Base-by-base conservation (phyloP, 2,113 vertebrate genomes). In the Cryptoleucopteryx plumbea region DNA sequence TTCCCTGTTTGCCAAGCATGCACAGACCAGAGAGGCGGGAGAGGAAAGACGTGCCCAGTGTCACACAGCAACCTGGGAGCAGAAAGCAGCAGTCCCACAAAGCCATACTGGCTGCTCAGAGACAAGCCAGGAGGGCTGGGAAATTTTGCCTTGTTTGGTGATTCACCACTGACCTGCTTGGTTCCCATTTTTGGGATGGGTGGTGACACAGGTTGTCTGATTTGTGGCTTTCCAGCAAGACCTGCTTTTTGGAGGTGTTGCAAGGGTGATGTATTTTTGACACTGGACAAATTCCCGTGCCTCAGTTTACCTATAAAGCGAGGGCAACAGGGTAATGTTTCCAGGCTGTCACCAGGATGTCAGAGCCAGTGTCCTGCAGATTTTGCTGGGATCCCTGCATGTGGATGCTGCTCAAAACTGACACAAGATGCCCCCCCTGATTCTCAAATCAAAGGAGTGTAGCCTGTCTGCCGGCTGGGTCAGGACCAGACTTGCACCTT, bases 391-490 rank as follows among this genome's bases (percentile, higher is more conserved):
- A 53, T 29, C 26, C 16, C 38, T 32, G 27, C 17, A 6, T 3
- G 36, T 1, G 1, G 18, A 13, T 32, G 45, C 58, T 73, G 40
- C 50, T 50, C 38, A 18, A 8, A 52, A 70, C 19, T 3, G 11
- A 8, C 61, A 58, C 2, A 2, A 52, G 23, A 34, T 7, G 7
- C 22, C 11, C 9, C 0, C 26, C 52, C 50, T 2, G 0, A 4
- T 2, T 52, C 23, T 34, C 68, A 21, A 20, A 48, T 0, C 0
- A 0, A 61, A 11, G 66, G 20, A 47, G 50, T 1, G 1, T 12
- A 68, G 22, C 47, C 52, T 2, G 0, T 20, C 47, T 26, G 61
- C 0, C 1, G 23, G 43, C 43, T 16, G 43, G 15, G 7, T 18
- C 52, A 38, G 80, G 45, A 71, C 21, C 42, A 62, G 32, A 62